These are phyloP conservation scores for Prochilodus magdalenae DNA, from an alignment of 2,113 vertebrate genomes.

Conservation along the genomic window DNA sequence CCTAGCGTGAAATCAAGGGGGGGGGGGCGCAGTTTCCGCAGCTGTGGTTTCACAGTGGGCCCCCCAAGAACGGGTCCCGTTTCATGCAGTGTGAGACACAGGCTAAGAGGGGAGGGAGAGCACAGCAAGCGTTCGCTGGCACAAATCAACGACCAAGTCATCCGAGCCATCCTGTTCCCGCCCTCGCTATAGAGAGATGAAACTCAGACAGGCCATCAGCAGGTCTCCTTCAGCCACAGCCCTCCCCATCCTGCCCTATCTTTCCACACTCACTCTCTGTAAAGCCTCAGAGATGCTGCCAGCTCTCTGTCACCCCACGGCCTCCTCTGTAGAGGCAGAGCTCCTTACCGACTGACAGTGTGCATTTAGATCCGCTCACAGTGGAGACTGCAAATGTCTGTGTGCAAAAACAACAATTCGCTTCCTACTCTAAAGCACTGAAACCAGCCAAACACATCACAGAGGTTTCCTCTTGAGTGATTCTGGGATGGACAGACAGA, in stretches of 20 bases:
- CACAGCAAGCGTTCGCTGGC: neutral
- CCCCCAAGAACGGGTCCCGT: conserved; percentile 28
- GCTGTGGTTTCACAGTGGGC: conserved; percentile 40
- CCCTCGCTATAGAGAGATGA: conserved; percentile 24
- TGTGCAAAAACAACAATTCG: neutral
- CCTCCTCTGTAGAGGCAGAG: conserved; percentile 20
- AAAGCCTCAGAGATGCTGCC: conserved; percentile 24
- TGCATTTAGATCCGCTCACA: conserved; percentile 29
- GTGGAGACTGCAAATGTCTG: conserved; percentile 3
- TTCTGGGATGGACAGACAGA: neutral
- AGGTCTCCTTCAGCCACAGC: neutral
- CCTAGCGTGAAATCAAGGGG: conserved; percentile 45
- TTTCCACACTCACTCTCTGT: conserved; percentile 41
- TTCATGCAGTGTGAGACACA: conserved; percentile 46
- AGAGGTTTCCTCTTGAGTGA: conserved; percentile 20
- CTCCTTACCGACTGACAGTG: conserved; percentile 21
- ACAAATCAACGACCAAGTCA: conserved; percentile 38
- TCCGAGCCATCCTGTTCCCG: conserved; percentile 34
- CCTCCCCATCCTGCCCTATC: conserved; percentile 19
- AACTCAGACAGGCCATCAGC: conserved; percentile 28
- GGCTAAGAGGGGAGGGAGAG: neutral
- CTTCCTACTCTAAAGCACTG: conserved; percentile 9
- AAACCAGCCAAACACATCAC: neutral
- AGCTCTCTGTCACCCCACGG: conserved; percentile 30
- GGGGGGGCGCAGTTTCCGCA: conserved; percentile 31